A percentile compares a stretch with the other conserved stretches of the same genome.
Evolutionary conservation across 2,888 invertebrate species (phyloP).

Genomic region (Ceriagrion tenellum): DNA sequence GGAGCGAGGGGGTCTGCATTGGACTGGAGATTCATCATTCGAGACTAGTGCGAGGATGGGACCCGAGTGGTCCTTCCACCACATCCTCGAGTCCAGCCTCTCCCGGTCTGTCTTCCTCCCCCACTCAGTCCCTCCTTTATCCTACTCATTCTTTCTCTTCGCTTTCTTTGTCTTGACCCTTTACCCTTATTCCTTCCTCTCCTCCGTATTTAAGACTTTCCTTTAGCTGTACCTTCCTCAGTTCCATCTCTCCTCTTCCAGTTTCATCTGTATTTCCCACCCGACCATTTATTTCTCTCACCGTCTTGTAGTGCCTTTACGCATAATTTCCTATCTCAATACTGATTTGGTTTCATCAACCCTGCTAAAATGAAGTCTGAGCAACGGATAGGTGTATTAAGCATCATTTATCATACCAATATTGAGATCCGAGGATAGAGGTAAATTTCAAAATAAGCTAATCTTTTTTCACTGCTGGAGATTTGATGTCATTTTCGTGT

Average conservation of each 20-base stretch:
- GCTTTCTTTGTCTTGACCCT: background rate
- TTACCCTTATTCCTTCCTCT: background rate
- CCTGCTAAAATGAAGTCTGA: background rate
- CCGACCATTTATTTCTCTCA: background rate
- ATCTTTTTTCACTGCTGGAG: no score
- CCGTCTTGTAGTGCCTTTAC: background rate
- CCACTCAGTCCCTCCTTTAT: background rate
- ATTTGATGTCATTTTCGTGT: no score
- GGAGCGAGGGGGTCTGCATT: background rate
- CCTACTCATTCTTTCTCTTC: background rate
- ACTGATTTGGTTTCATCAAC: background rate
- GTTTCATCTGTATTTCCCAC: background rate
- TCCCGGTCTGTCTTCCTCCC: background rate
- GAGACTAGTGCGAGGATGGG: background rate
- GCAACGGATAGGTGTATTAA: no score
- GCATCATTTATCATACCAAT: no score
- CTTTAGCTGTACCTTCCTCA: background rate
- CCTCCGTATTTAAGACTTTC: background rate
- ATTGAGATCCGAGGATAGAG: no score
- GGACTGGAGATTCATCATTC: slow-evolving; percentile 62
- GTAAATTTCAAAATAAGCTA: no score
- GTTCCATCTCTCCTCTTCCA: background rate
- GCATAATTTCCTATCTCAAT: background rate
- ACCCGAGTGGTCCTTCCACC: slow-evolving; percentile 2
- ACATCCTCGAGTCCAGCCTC: background rate